Evolutionary conservation across 2,113 vertebrate genomes (phyloP), one percentile per base, ranked within the genome.

Genomic region (Odontesthes bonariensis): DNA sequence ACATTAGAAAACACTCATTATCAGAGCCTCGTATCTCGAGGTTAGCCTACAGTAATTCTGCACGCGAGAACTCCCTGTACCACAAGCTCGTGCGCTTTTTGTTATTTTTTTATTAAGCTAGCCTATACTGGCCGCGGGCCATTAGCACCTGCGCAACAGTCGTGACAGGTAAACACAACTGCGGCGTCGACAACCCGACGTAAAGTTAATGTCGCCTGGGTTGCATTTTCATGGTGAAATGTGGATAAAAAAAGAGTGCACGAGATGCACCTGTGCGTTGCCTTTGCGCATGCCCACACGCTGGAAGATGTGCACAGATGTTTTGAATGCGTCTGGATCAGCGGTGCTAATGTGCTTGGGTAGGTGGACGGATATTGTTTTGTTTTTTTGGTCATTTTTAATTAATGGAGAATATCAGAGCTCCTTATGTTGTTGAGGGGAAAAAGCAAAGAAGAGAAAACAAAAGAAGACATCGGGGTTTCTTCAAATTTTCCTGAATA

Each of bases 281-380:
- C 33, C 63, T 66, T 2, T 88, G 90, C 90, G 88, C 90, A 88
- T 90, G 90, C 85, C 0, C 88, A 81, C 27, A 70, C 38, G 2
- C n/a, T 20, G 19, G 4, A 22, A 23, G 23, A 23, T 38, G 53
- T 22, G 58, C 42, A 59, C 54, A 69, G 78, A 59, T 68, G 76
- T 72, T 75, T 17, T 31, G 64, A 73, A 67, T 53, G 69, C 46
- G 46, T 49, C 69, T 40, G 68, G 32, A 61, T 13, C 32, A 44
- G 7, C 20, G 27, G 59, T 52, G 59, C 56, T 32, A 6, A 47
- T 6, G 46, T 8, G 40, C 13, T 42, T 27, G 27, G 27, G 27
- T 1, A 27, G 2, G 27, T 27, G 27, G 27, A 27, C 27, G 27
- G 27, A 27, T 27, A 27, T n/a, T 27, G 27, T 27, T 27, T 27